Percentiles rank a stretch among this genome's conserved stretches.
Conservation (phyloP, 1,140 invertebrate species). For the Orchestia grillus region DNA sequence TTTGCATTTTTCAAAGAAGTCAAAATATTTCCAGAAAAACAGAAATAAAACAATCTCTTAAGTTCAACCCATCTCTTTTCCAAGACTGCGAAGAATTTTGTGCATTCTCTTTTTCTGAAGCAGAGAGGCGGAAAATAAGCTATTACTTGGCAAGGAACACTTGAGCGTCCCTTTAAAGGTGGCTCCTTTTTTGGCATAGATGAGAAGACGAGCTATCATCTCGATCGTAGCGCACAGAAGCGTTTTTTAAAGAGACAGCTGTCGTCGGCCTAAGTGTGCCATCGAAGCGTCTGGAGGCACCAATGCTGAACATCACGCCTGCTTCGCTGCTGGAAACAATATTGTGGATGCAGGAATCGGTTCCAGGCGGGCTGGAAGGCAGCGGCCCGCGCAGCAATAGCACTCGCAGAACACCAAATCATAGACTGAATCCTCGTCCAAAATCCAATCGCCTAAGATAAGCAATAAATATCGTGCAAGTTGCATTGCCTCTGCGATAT, state of each 20-base stretch:
- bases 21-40: background rate
- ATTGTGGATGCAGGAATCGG: background rate
- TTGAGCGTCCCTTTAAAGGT: background rate
- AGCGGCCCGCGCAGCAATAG: background rate
- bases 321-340: background rate
- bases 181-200: background rate
- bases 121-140: background rate
- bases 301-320: background rate
- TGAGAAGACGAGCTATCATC: background rate
- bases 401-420: background rate
- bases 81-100: background rate
- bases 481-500: slow-evolving; percentile 51
- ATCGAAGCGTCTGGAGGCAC: background rate
- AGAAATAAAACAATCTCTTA: background rate
- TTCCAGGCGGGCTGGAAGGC: background rate
- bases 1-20: background rate
- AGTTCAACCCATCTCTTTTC: background rate
- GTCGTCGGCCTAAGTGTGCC: slow-evolving; percentile 12
- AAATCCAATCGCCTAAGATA: slow-evolving; percentile 6
- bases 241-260: slow-evolving; percentile 43
- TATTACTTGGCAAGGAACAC: background rate
- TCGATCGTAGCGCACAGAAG: background rate
- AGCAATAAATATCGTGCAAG: slow-evolving; percentile 43
- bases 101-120: background rate
- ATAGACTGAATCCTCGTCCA: background rate